phyloP scores from a whole-genome alignment of 2,113 vertebrate species.

The Siniperca knerii region DNA sequence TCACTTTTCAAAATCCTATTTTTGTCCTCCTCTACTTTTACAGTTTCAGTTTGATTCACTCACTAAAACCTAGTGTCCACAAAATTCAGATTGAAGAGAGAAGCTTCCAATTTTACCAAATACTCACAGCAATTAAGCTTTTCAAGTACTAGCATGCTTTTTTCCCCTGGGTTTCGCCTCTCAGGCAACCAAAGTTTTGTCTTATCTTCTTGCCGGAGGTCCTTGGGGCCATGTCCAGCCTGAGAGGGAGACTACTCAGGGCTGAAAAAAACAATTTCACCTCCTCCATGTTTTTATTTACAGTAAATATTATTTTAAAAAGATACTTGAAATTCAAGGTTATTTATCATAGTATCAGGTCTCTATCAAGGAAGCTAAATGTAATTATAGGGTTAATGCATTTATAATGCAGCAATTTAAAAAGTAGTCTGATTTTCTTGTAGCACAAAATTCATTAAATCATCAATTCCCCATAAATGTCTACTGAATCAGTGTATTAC shows the following conservation, averaged over 20 bases:
- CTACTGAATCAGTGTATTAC: neutral
- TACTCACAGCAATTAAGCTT: neutral
- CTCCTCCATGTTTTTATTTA: neutral
- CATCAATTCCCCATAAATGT: neutral
- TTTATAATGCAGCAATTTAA: neutral
- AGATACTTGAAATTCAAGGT: neutral
- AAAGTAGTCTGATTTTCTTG: neutral
- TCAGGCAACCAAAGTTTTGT: no score
- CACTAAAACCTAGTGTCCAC: neutral
- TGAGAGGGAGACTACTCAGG: neutral
- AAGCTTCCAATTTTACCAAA: neutral
- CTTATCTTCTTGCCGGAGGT: no score
- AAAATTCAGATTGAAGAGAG: no score
- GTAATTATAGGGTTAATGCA: neutral
- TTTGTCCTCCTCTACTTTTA: neutral
- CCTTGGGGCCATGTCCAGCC: no score
- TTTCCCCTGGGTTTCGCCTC: no score
- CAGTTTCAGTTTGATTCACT: neutral
- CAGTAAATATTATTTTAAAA: no score
- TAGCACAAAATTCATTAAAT: neutral
- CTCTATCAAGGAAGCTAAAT: neutral
- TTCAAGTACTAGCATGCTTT: neutral
- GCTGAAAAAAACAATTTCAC: neutral
- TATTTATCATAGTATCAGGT: neutral
- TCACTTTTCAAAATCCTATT: neutral